A percentile compares a stretch with the other conserved stretches of the same genome.
phyloP scores from a whole-genome alignment of 2,113 vertebrate genomes.

The Hippocampus zosterae region DNA sequence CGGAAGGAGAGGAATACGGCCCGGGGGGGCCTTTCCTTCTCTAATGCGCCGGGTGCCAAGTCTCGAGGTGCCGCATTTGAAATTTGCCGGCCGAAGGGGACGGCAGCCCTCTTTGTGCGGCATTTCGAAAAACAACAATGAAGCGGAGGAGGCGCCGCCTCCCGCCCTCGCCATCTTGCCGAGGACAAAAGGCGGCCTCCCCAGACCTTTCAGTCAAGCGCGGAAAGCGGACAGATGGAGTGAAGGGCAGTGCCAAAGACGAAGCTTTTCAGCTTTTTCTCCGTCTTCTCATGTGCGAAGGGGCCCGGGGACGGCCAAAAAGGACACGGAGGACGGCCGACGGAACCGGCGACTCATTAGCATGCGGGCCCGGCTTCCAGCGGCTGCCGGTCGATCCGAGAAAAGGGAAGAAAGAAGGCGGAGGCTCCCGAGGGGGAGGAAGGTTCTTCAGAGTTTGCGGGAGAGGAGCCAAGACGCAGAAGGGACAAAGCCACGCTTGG shows the following conservation, averaged over 20 bases:
- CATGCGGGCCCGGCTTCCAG: slow-evolving; percentile 48
- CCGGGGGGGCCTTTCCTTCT: slow-evolving; percentile 32
- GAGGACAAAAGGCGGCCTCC: slow-evolving; percentile 59
- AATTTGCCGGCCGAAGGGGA: slow-evolving; percentile 39
- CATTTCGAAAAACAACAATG: slow-evolving; percentile 60
- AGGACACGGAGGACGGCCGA: slow-evolving; percentile 40
- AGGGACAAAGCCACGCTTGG: background rate
- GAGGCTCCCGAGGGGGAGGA: slow-evolving; percentile 3
- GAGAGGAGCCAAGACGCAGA: slow-evolving; percentile 11
- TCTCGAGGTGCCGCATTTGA: slow-evolving; percentile 37
- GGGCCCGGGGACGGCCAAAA: slow-evolving; percentile 47
- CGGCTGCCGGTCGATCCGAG: slow-evolving; percentile 39
- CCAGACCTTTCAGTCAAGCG: slow-evolving; percentile 52
- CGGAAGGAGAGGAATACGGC: slow-evolving; percentile 46
- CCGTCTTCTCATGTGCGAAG: slow-evolving; percentile 47
- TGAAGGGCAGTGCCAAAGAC: slow-evolving; percentile 45
- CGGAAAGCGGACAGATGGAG: slow-evolving; percentile 36
- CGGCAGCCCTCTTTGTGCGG: slow-evolving; percentile 25
- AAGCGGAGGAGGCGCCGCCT: slow-evolving; percentile 10
- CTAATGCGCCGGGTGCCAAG: slow-evolving; percentile 56
- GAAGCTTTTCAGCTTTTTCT: slow-evolving; percentile 23
- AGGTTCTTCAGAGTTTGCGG: background rate
- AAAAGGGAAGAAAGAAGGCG: slow-evolving; percentile 23
- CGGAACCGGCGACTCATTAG: slow-evolving; percentile 69
- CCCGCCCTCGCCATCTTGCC: slow-evolving; percentile 25